Conservation (phyloP, 2,113 vertebrate species). For the Scolopax mira region DNA sequence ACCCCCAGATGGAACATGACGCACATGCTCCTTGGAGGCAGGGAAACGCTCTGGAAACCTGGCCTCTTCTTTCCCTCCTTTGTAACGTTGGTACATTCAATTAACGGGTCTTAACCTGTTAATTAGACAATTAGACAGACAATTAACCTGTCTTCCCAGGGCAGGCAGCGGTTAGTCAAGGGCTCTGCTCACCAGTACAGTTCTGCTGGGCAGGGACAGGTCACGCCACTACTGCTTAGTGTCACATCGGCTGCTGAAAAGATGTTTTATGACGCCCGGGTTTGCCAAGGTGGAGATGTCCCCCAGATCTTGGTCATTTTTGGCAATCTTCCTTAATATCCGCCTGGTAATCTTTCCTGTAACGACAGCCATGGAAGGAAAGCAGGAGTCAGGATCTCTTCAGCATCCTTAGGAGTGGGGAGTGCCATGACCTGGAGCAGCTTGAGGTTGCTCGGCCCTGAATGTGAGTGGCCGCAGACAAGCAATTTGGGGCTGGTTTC, state of each 20-base stretch:
- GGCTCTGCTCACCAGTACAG: background rate
- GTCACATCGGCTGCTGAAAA: slow-evolving; percentile 86
- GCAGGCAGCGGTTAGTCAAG: background rate
- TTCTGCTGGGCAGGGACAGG: background rate
- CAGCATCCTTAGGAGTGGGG: background rate
- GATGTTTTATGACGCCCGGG: slow-evolving; percentile 83
- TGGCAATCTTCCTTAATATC: slow-evolving; percentile 90
- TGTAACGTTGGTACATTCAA: background rate
- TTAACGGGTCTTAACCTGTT: too few species aligned
- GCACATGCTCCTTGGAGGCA: background rate
- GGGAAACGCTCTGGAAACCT: rapidly evolving
- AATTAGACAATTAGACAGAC: too few species aligned
- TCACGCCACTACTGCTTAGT: slow-evolving; percentile 68
- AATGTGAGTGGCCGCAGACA: background rate
- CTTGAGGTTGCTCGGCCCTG: background rate
- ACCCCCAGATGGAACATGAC: background rate
- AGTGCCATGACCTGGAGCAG: background rate
- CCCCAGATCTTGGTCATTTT: slow-evolving; percentile 88
- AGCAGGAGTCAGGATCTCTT: background rate
- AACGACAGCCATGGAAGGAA: background rate
- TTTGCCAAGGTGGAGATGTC: slow-evolving; percentile 92
- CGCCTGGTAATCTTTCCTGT: slow-evolving; percentile 96
- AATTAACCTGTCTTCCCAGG: too few species aligned
- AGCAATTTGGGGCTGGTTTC: background rate
- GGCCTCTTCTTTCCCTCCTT: background rate